Evolutionary conservation across 2,888 invertebrate genomes (phyloP), one percentile per base, ranked within the genome.

Genomic region (Alentia gelatinosa): DNA sequence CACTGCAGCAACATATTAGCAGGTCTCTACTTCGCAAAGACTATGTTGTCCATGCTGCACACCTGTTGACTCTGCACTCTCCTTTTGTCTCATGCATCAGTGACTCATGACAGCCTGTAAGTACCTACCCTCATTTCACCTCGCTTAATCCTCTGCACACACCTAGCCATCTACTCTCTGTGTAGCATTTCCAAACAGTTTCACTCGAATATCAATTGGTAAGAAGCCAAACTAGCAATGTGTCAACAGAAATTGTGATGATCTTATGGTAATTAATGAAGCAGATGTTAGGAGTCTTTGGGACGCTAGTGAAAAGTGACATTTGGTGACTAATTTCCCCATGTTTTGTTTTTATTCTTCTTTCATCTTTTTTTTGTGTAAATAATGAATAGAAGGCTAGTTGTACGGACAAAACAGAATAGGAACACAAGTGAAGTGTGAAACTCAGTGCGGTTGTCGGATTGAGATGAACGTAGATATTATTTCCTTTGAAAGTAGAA

Each of bases 191-290:
- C 30, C 68, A 26, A 30, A 68, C n/a, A 1, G 30, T 68, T 30
- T 68, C 1, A 68, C 23, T 30, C n/a, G 9, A 30, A 30, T 30
- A 30, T 26, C 68, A 26, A 30, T 68, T 30, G 33, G 68, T 68
- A 30, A 30, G 47, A 47, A 47, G 26, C 30, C 30, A 68, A 68
- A 1, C 68, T 30, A 68, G 68, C 23, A 68, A 30, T 30, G 26
- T 68, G 68, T 68, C 68, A 68, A 68, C 68, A 68, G 33, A 68
- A 68, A 30, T 68, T 68, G 68, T 68, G 68, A 68, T 68, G 30
- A 68, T 68, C 33, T 30, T 68, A 26, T 68, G 19, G 56, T 56
- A 56, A 56, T n/a, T 56, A 19, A 56, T 56, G 56, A n/a, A n/a
- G n/a, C 19, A 56, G 19, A 56, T 1, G 19, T 19, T 56, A 56